Conservation (phyloP, 2,797 vertebrate species). For the Echeneis naucrates region DNA sequence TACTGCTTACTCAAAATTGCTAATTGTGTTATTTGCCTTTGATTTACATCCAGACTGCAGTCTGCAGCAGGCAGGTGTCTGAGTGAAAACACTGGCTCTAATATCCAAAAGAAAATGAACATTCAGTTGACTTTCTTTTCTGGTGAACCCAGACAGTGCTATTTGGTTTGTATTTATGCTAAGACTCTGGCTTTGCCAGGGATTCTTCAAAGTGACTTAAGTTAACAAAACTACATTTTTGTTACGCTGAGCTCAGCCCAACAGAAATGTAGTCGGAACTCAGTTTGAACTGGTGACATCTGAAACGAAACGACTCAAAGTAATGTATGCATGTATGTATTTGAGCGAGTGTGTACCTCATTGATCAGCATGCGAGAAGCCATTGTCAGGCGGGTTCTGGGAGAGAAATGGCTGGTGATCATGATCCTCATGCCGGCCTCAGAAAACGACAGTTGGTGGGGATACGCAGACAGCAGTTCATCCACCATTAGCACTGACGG, state of each 20-base stretch:
- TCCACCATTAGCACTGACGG: constrained; percentile 98
- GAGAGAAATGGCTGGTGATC: constrained; percentile 98
- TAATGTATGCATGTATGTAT: not conserved
- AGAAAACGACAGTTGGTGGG: constrained; percentile 96
- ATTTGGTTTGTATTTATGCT: constrained; percentile 44
- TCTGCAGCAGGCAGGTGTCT: constrained; percentile 43
- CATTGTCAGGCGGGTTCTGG: constrained; percentile 97
- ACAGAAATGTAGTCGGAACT: no score
- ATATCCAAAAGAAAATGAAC: constrained; percentile 21
- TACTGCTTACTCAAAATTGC: constrained; percentile 12
- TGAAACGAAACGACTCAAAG: constrained; percentile 11
- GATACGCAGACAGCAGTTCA: constrained; percentile 94
- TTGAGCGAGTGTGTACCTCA: constrained; percentile 86
- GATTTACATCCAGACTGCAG: constrained; percentile 29
- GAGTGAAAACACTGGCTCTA: constrained; percentile 10
- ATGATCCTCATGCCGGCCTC: constrained; percentile 98
- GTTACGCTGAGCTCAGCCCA: not conserved
- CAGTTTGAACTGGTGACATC: not conserved
- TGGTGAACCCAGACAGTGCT: constrained; percentile 25
- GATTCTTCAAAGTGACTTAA: constrained; percentile 5
- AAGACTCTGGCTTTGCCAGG: constrained; percentile 11
- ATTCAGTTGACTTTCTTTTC: constrained; percentile 18
- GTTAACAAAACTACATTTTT: constrained; percentile 5
- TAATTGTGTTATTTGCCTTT: constrained; percentile 40
- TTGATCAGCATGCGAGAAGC: constrained; percentile 98